Evolutionary conservation across 2,888 invertebrate genomes (phyloP).

Genomic region (Drosophila basisetae): DNA sequence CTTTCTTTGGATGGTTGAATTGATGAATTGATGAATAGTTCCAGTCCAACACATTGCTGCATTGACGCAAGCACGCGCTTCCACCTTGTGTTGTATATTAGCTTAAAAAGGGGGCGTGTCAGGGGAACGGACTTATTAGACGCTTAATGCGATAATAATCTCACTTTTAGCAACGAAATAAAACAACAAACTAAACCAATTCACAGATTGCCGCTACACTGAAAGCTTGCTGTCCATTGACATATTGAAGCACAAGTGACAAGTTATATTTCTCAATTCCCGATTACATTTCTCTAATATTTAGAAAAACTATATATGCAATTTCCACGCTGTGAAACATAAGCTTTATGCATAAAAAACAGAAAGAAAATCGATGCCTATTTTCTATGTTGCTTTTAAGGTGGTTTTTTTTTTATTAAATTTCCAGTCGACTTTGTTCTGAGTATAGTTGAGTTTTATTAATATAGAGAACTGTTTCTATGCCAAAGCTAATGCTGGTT

Average conservation of each 20-base stretch:
- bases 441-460: background rate
- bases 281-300: background rate
- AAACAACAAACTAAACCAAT: background rate
- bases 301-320: background rate
- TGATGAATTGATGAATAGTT: background rate
- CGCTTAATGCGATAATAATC: constrained; percentile 28
- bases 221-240: constrained; percentile 5
- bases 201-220: constrained; percentile 21
- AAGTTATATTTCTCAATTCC: background rate
- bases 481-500: background rate
- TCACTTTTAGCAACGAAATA: constrained; percentile 4
- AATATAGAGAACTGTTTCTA: background rate
- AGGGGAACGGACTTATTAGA: background rate
- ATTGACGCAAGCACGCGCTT: background rate
- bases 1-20: constrained; percentile 20
- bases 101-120: constrained; percentile 25
- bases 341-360: background rate
- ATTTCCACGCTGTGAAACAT: background rate
- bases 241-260: background rate
- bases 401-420: background rate
- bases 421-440: background rate
- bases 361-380: background rate
- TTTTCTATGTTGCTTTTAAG: background rate
- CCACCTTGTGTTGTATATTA: background rate
- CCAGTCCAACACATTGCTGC: background rate